These are phyloP conservation scores for Calidris pygmaea DNA, from an alignment of 2,113 vertebrate species.

Conservation along the genomic window DNA sequence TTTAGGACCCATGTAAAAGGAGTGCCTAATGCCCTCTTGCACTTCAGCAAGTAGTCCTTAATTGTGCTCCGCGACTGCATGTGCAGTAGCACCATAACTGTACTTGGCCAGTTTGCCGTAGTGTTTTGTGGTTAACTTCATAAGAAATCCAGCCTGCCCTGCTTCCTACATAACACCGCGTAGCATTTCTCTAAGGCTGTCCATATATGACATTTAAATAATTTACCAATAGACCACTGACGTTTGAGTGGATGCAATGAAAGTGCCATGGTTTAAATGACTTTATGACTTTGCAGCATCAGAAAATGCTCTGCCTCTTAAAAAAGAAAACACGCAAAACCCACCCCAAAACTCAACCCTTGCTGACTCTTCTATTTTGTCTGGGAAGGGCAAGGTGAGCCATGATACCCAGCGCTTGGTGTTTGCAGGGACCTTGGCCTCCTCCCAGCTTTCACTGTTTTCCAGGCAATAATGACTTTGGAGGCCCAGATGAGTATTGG, in stretches of 20 bases:
- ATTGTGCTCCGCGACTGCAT: neutral
- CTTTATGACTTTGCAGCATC: neutral
- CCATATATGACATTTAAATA: neutral
- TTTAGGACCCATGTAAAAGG: neutral
- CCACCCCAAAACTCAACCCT: neutral
- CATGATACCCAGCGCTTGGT: fast-evolving
- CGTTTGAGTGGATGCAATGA: neutral
- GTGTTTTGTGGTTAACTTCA: slow-evolving; percentile 3
- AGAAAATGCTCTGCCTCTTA: neutral
- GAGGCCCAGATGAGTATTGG: neutral
- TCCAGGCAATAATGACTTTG: neutral
- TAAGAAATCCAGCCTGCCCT: neutral
- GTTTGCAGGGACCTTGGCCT: neutral
- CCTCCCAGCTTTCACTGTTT: neutral
- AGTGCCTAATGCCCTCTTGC: neutral
- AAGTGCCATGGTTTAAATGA: neutral
- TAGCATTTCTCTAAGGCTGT: neutral
- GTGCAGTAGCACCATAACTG: neutral
- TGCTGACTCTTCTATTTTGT: neutral
- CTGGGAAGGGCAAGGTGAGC: fast-evolving
- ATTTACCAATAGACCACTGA: slow-evolving; percentile 14
- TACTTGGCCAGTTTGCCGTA: neutral
- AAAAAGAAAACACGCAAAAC: neutral
- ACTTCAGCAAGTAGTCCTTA: neutral
- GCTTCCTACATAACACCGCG: neutral